A percentile compares a stretch with the other conserved stretches of the same genome.
Evolutionary conservation across 1,140 invertebrate genomes (phyloP).

Genomic region (Ylistrum balloti): DNA sequence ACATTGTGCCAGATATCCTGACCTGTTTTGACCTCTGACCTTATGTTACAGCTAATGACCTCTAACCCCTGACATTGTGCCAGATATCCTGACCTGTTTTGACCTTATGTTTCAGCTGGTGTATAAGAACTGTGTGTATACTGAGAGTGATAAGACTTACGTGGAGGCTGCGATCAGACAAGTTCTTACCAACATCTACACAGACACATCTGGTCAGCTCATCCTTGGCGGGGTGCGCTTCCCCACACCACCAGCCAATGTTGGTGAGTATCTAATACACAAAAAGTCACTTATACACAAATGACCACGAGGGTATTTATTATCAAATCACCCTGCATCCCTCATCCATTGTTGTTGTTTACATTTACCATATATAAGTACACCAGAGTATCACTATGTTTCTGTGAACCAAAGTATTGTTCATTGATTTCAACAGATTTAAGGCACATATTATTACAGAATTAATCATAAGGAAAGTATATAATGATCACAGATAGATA

Average conservation of each 20-base stretch:
- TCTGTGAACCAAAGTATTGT: too few relatives aligned
- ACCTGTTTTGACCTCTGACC: background rate
- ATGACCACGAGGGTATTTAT: too few relatives aligned
- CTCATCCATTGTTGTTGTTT: too few relatives aligned
- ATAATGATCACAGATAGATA: too few relatives aligned
- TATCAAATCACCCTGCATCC: too few relatives aligned
- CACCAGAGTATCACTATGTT: too few relatives aligned
- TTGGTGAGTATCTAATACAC: constrained; percentile 75
- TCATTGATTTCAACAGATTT: too few relatives aligned
- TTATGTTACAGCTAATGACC: constrained; percentile 41
- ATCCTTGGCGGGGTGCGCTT: constrained; percentile 72
- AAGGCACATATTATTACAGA: too few relatives aligned
- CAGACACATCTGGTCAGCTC: constrained; percentile 69
- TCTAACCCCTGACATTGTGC: constrained; percentile 38
- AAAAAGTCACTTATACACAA: too few relatives aligned
- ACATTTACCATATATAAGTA: too few relatives aligned
- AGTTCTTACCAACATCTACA: constrained; percentile 71
- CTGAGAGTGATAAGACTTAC: constrained; percentile 74
- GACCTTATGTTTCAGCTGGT: constrained; percentile 67
- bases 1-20: background rate
- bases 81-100: background rate
- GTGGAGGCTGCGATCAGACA: constrained; percentile 69
- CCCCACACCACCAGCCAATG: constrained; percentile 76
- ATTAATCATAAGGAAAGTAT: too few relatives aligned
- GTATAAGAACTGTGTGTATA: constrained; percentile 72